Conservation (phyloP, 2,888 invertebrate species). For the Chrysopilus asiliformis region DNA sequence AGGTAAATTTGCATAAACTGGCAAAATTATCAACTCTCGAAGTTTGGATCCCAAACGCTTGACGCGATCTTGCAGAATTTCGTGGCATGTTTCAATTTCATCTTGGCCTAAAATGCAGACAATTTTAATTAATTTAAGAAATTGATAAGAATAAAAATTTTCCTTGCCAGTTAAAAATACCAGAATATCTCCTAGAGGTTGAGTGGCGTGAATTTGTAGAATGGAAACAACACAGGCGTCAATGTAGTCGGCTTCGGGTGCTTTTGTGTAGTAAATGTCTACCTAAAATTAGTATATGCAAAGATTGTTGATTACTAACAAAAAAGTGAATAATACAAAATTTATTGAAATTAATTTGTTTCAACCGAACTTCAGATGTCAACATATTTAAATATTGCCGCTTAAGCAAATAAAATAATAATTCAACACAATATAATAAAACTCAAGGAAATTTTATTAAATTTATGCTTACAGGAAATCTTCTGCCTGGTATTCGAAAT, state of each 20-base stretch:
- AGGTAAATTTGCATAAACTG: conserved; percentile 96
- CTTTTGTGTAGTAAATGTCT: conserved; percentile 97
- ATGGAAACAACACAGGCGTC: conserved; percentile 97
- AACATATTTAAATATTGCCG: too few relatives aligned
- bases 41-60: conserved; percentile 87
- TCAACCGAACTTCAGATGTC: too few relatives aligned
- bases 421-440: neutral
- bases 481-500: conserved; percentile 91
- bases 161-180: conserved; percentile 81
- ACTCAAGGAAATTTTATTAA: neutral
- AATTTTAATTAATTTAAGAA: neutral
- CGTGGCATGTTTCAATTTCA: conserved; percentile 82
- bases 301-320: too few relatives aligned
- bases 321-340: too few relatives aligned
- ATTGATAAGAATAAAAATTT: neutral
- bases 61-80: conserved; percentile 79
- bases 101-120: conserved; percentile 41
- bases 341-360: too few relatives aligned
- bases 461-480: conserved; percentile 59
- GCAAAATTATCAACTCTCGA: conserved; percentile 80
- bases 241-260: conserved; percentile 97
- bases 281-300: conserved; percentile 37
- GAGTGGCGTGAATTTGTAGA: conserved; percentile 95
- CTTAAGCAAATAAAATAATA: neutral
- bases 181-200: conserved; percentile 88